Conservation (phyloP, 2,888 invertebrate species). For the Eledona agricola region DNA sequence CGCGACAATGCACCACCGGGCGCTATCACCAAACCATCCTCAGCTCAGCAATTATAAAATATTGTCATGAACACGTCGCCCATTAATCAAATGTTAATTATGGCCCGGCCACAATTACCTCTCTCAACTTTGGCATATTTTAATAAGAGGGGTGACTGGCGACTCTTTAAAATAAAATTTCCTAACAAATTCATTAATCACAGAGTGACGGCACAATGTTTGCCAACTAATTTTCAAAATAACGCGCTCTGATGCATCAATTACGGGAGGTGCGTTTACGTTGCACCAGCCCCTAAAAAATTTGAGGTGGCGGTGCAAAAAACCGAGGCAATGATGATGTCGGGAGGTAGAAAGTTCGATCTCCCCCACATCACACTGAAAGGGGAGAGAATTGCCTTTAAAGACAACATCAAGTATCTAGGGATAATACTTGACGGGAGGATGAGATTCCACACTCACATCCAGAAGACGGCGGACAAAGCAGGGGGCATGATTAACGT, state of each 20-base stretch:
- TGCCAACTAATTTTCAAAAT: constrained; percentile 38
- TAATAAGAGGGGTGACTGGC: constrained; percentile 50
- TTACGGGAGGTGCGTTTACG: constrained; percentile 28
- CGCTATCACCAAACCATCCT: constrained; percentile 30
- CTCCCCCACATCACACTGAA: too few relatives aligned
- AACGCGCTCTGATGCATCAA: constrained; percentile 33
- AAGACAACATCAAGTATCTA: too few relatives aligned
- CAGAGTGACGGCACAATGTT: constrained; percentile 34
- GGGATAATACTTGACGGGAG: too few relatives aligned
- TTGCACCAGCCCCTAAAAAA: constrained; percentile 25
- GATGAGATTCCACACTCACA: too few relatives aligned
- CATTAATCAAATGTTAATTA: constrained; percentile 51
- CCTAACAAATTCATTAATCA: constrained; percentile 51
- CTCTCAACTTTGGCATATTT: constrained; percentile 44
- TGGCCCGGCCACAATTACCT: constrained; percentile 43
- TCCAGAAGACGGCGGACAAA: too few relatives aligned
- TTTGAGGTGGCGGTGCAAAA: constrained; percentile 28
- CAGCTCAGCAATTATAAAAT: constrained; percentile 45
- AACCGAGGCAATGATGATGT: too few relatives aligned
- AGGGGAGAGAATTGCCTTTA: too few relatives aligned
- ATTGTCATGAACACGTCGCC: constrained; percentile 44
- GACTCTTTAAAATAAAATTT: constrained; percentile 53
- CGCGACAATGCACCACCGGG: constrained; percentile 23
- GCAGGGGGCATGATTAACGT: too few relatives aligned
- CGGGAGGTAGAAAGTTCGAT: too few relatives aligned